These are phyloP conservation scores for Rhinichthys osculus DNA, from an alignment of 2,797 vertebrate species.

Conservation along the genomic window DNA sequence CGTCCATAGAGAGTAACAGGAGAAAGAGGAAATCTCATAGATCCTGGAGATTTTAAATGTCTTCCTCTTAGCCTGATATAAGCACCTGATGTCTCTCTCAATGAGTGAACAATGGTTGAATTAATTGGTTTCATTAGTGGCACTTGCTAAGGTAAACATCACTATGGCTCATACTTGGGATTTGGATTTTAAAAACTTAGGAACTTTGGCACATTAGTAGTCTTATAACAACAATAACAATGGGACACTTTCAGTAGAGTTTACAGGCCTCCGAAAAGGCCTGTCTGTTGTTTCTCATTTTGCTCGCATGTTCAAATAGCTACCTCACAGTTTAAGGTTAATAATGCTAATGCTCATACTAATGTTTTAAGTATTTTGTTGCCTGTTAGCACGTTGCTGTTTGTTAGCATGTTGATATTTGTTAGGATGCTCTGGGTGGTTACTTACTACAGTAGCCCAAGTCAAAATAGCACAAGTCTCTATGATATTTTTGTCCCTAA, in stretches of 20 bases:
- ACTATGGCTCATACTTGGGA: background rate
- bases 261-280: background rate
- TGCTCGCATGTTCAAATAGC: conserved; percentile 27
- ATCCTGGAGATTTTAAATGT: conserved; percentile 30
- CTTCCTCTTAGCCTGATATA: background rate
- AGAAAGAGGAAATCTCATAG: conserved; percentile 47
- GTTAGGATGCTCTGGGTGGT: background rate
- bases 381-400: background rate
- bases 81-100: background rate
- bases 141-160: background rate
- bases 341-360: background rate
- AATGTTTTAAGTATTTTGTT: background rate
- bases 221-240: background rate
- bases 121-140: background rate
- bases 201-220: background rate
- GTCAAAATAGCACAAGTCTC: background rate
- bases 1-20: conserved; percentile 55
- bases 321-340: background rate
- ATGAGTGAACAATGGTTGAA: background rate
- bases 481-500: background rate
- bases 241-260: background rate
- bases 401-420: background rate
- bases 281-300: background rate
- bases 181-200: background rate
- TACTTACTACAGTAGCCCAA: background rate